A percentile compares a stretch with the other conserved stretches of the same genome.
Conservation (phyloP, 2,113 vertebrate species). For the Micromys minutus region DNA sequence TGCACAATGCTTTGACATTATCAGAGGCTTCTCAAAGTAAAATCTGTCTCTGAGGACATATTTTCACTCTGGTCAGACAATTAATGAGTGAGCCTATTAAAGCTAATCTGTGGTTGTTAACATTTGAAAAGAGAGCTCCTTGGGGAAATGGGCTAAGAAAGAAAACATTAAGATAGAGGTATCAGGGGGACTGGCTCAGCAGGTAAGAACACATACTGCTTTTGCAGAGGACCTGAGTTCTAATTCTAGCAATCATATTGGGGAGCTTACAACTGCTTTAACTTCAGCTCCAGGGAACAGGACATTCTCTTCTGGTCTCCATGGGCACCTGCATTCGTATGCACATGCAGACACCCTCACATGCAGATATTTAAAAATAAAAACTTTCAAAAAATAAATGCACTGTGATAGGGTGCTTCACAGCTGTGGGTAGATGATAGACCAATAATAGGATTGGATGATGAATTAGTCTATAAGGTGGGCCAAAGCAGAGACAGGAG, state of each 20-base stretch:
- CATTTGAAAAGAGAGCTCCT: conserved; percentile 66
- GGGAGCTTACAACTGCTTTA: not conserved
- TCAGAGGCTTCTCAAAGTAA: conserved; percentile 47
- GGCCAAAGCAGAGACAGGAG: conserved; percentile 20
- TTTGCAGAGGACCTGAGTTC: not conserved
- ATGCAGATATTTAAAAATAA: not conserved
- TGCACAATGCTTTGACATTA: conserved; percentile 42
- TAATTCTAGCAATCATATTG: not conserved
- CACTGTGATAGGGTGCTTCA: not conserved
- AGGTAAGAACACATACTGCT: not conserved
- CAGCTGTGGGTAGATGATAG: conserved; percentile 35
- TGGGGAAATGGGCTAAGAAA: conserved; percentile 55
- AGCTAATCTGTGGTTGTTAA: conserved; percentile 71
- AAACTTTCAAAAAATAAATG: not conserved
- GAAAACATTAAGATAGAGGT: conserved; percentile 56
- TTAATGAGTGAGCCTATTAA: conserved; percentile 74
- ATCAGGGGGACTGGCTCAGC: not conserved
- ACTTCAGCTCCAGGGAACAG: too few relatives aligned
- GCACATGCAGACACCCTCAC: not conserved
- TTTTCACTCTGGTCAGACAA: conserved; percentile 73
- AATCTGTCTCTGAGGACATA: conserved; percentile 68
- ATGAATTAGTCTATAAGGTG: conserved; percentile 52
- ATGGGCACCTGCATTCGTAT: not conserved
- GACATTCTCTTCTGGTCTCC: not conserved
- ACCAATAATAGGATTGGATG: conserved; percentile 54